Evolutionary conservation across 2,888 invertebrate genomes (phyloP), one percentile per base, ranked within the genome.

Genomic region (Cephus runcator): DNA sequence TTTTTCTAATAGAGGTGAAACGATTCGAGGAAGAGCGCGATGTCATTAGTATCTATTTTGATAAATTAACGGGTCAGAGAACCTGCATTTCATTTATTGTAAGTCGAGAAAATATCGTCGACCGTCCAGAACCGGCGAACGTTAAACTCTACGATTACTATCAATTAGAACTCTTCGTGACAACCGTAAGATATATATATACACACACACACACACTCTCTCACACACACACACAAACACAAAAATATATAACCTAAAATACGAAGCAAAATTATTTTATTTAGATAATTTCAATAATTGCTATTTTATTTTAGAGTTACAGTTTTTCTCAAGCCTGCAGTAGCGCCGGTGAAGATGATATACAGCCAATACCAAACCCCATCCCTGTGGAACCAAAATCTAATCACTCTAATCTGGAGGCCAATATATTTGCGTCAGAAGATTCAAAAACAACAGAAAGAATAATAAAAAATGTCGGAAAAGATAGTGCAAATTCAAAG

Each of bases 71-170:
- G 11, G 89, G 90, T 12, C 90, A 92, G 75, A 90, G 91, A 79
- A 90, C 92, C 1, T 93, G 93, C 80, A 88, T 93, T 33, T 91
- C 92, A 2, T 93, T 94, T 83, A 90, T 90, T 56, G 92, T 93
- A 15, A 91, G 90, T 69, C 92, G 93, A 80, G 92, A 92, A 81
- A 88, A 90, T 36, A 83, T 92, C 15, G 92, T 93, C 3, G 92
- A 93, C 80, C 89, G 91, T 75, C 90, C 92, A 12, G 90, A 92
- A 34, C 93, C 94, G 0, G 94, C 94, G 0, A 92, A 93, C 80
- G 93, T 93, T 3, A 93, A 93, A 79, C 88, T 95, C 0, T 92
- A 93, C 75, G 95, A 95, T 90, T 95, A 95, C 85, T 95, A 95
- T 85, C 93, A 93, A 73, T 94, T 94, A 0, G 92, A 92, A 76